These are phyloP conservation scores for Bombylius discolor DNA, from an alignment of 2,888 invertebrate species.

Conservation along the genomic window DNA sequence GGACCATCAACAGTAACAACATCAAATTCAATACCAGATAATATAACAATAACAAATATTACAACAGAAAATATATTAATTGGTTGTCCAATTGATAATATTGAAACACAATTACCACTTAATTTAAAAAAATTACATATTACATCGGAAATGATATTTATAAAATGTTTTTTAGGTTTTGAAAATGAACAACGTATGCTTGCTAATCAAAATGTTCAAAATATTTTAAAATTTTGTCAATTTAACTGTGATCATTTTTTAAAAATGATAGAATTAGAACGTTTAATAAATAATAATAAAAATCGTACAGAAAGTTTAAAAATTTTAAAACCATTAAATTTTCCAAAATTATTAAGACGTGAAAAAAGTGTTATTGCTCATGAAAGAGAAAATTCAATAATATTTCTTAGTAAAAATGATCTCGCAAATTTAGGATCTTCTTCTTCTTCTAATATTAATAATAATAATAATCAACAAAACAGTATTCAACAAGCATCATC, in stretches of 20 bases:
- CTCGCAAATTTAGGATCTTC: conserved; percentile 45
- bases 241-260: conserved; percentile 36
- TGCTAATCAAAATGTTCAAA: conserved; percentile 35
- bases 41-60: conserved; percentile 28
- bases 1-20: conserved; percentile 20
- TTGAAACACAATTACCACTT: conserved; percentile 35
- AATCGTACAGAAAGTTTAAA: conserved; percentile 42
- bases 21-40: conserved; percentile 27
- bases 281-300: conserved; percentile 35
- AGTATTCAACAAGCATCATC: background rate
- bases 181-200: conserved; percentile 36
- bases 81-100: conserved; percentile 40
- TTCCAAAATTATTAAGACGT: conserved; percentile 31
- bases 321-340: conserved; percentile 38
- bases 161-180: conserved; percentile 32
- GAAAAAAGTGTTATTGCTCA: conserved; percentile 37
- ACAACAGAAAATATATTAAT: conserved; percentile 36
- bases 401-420: conserved; percentile 52
- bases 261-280: conserved; percentile 32
- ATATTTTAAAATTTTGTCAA: conserved; percentile 35
- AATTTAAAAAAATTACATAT: conserved; percentile 40
- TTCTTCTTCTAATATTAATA: conserved; percentile 25
- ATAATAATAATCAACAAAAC: conserved; percentile 23
- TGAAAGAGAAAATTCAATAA: conserved; percentile 53
- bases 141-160: conserved; percentile 30